Evolutionary conservation across 2,113 vertebrate genomes (phyloP).

Genomic region (Pimephales promelas): DNA sequence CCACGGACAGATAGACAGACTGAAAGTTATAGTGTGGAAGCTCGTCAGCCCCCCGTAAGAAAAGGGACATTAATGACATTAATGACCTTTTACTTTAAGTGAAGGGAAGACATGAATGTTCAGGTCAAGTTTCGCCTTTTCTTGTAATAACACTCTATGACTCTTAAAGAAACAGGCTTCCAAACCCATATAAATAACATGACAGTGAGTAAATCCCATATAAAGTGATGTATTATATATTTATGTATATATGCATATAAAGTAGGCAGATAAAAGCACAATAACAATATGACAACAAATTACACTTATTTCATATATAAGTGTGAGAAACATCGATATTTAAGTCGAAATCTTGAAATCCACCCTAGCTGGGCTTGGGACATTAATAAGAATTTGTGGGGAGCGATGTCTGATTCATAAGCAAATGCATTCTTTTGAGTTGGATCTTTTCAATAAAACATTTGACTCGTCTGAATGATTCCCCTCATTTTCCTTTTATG

Average conservation of each 20-base stretch:
- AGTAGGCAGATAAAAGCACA: background rate
- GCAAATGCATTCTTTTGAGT: background rate
- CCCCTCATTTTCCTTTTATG: background rate
- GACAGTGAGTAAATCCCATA: background rate
- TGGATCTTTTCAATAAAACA: background rate
- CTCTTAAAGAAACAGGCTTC: slow-evolving; percentile 1
- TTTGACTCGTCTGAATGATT: background rate
- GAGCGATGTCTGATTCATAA: background rate
- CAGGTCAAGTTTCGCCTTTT: background rate
- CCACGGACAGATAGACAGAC: background rate
- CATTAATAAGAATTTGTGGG: background rate
- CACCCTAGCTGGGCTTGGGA: background rate
- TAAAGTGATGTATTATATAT: background rate
- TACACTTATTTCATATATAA: background rate
- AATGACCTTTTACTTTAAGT: slow-evolving; percentile 40
- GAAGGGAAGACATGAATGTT: slow-evolving; percentile 15
- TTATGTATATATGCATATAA: too few relatives aligned
- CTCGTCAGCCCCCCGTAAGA: slow-evolving; percentile 8
- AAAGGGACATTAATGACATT: slow-evolving; percentile 34
- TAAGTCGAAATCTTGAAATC: background rate
- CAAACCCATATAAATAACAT: background rate
- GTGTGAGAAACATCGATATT: background rate
- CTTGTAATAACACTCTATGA: background rate
- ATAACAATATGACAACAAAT: background rate
- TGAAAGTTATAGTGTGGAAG: slow-evolving; percentile 2